Evolutionary conservation across 2,113 vertebrate genomes (phyloP).

Genomic region (Gopherus flavomarginatus): DNA sequence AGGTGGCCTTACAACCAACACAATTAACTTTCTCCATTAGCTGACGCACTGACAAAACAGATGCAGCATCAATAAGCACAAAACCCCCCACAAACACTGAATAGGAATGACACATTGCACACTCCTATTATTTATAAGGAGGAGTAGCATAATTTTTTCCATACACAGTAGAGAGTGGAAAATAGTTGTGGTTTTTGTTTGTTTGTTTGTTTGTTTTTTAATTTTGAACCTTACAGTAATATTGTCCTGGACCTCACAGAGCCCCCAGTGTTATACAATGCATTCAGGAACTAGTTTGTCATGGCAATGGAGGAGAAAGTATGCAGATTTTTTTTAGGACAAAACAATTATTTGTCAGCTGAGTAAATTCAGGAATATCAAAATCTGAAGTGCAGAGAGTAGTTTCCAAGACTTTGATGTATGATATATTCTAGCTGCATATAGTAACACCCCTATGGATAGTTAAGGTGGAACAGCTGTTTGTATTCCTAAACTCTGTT

Average conservation of each 20-base stretch:
- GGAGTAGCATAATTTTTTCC: slow-evolving; percentile 78
- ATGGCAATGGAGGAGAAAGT: background rate
- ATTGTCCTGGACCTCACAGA: accelerated
- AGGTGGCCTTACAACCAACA: slow-evolving; percentile 96
- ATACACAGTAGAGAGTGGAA: slow-evolving; percentile 9
- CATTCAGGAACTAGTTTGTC: background rate
- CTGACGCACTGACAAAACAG: slow-evolving; percentile 89
- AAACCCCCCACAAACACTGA: slow-evolving; percentile 78
- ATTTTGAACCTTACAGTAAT: slow-evolving; percentile 9
- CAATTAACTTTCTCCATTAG: slow-evolving; percentile 96
- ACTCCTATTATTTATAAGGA: slow-evolving; percentile 85
- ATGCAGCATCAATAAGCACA: slow-evolving; percentile 87
- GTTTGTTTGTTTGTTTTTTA: background rate
- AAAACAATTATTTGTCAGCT: slow-evolving; percentile 20
- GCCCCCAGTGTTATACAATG: background rate
- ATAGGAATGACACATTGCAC: slow-evolving; percentile 82
- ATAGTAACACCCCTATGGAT: background rate
- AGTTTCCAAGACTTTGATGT: background rate
- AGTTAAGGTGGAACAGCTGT: slow-evolving; percentile 37
- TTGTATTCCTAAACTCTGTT: background rate
- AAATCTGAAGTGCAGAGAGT: background rate
- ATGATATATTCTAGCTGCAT: background rate
- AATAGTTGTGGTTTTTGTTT: background rate
- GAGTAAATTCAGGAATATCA: background rate
- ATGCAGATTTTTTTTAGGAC: background rate